These are phyloP conservation scores for Heteronetta atricapilla DNA, from an alignment of 2,113 vertebrate species.

Conservation along the genomic window DNA sequence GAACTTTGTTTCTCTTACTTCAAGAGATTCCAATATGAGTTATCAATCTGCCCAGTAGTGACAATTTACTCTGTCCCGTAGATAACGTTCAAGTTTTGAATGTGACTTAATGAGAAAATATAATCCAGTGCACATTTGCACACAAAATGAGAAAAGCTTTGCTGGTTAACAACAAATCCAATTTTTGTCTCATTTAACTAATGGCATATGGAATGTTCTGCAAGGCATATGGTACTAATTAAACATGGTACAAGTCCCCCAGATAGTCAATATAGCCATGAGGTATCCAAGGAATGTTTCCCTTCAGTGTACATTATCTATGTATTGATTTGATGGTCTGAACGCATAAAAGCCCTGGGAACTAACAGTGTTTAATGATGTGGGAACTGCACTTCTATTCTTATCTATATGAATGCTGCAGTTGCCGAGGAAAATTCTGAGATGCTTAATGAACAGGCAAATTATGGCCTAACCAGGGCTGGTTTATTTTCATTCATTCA, in stretches of 20 bases:
- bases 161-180: neutral
- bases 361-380: conserved; percentile 38
- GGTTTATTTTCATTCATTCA: neutral
- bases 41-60: neutral
- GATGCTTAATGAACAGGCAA: neutral
- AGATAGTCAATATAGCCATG: conserved; percentile 66
- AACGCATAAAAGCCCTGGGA: conserved; percentile 17
- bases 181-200: conserved; percentile 74
- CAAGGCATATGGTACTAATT: conserved; percentile 78
- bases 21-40: neutral
- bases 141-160: neutral
- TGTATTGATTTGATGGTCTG: conserved; percentile 43
- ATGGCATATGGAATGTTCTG: conserved; percentile 74
- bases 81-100: neutral
- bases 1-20: neutral
- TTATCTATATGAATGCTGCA: conserved; percentile 1
- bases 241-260: conserved; percentile 70
- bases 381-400: conserved; percentile 41
- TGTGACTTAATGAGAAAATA: neutral
- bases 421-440: conserved; percentile 30
- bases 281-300: conserved; percentile 36
- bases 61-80: neutral
- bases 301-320: conserved; percentile 30
- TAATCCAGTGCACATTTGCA: neutral
- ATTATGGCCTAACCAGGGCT: neutral